Conservation (phyloP, 2,113 vertebrate species). For the Anthoscopus minutus region DNA sequence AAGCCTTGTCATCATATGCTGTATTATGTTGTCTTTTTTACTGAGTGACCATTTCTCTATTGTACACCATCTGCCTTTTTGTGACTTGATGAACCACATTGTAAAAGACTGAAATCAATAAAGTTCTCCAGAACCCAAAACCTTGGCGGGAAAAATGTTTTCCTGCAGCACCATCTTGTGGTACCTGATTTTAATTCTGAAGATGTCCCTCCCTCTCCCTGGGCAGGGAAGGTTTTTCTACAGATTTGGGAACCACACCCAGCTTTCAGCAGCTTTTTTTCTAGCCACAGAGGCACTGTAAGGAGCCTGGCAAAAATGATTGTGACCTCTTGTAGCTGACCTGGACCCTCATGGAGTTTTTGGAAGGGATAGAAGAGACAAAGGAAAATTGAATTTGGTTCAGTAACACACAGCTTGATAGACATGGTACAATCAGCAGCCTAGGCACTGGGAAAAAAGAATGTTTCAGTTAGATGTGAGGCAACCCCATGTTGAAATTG, state of each 20-base stretch:
- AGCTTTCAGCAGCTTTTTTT: not conserved
- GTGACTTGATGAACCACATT: not conserved
- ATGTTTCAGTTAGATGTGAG: not conserved
- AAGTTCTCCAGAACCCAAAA: not conserved
- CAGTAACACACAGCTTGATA: not conserved
- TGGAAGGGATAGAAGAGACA: not conserved
- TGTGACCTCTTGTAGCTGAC: not conserved
- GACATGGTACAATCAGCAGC: not conserved
- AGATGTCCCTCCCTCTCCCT: not conserved
- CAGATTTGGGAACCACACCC: not conserved
- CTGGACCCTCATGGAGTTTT: not conserved
- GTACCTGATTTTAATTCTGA: not conserved
- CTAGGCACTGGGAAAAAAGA: not conserved
- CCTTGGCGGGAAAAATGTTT: not conserved
- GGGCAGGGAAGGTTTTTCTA: not conserved
- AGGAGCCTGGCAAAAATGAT: not conserved
- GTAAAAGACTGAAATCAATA: constrained; percentile 35
- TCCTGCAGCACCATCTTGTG: constrained; percentile 68
- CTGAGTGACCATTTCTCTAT: constrained; percentile 20
- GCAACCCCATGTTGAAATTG: not conserved
- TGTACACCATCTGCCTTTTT: constrained; percentile 3
- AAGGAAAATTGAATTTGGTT: not conserved
- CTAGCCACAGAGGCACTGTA: not conserved
- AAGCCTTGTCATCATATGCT: constrained; percentile 31
- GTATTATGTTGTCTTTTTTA: constrained; percentile 35